Evolutionary conservation across 1,140 invertebrate species (phyloP).

Genomic region (Drosophila malerkotliana): DNA sequence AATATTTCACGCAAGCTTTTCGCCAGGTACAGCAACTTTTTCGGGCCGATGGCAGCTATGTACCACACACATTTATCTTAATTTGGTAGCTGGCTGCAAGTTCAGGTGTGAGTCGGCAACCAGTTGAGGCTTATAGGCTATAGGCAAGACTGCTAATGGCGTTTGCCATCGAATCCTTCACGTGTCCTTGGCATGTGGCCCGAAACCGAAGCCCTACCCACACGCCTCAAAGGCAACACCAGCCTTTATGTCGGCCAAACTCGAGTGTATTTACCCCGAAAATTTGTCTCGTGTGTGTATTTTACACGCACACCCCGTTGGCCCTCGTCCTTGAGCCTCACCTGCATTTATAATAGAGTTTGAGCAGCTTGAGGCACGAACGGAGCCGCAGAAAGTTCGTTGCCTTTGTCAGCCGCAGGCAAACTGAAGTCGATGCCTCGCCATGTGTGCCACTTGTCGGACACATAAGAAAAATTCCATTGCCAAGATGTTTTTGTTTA

Average conservation of each 20-base stretch:
- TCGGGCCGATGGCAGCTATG: conserved; percentile 6
- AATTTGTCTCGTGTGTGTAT: conserved; percentile 71
- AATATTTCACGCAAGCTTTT: conserved; percentile 73
- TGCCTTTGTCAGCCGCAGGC: conserved; percentile 58
- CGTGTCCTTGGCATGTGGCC: conserved; percentile 73
- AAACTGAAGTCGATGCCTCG: conserved; percentile 27
- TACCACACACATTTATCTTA: conserved; percentile 67
- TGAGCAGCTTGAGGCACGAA: conserved; percentile 37
- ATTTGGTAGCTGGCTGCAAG: conserved; percentile 55
- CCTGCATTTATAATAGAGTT: conserved; percentile 62
- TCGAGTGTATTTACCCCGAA: conserved; percentile 63
- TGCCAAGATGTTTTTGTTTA: not conserved
- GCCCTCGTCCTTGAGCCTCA: conserved; percentile 13
- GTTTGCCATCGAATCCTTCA: conserved; percentile 65
- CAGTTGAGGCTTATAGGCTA: conserved; percentile 53
- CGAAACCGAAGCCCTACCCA: not conserved
- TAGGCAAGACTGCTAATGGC: conserved; percentile 54
- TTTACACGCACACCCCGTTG: conserved; percentile 36
- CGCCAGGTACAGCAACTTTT: conserved; percentile 5
- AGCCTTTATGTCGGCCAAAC: conserved; percentile 51
- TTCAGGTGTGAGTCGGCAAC: conserved; percentile 33
- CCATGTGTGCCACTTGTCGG: conserved; percentile 27
- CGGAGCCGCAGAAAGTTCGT: conserved; percentile 53
- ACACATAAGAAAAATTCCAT: not conserved
- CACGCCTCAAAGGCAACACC: conserved; percentile 31